Evolutionary conservation across 2,888 invertebrate genomes (phyloP), one percentile per base, ranked within the genome.

Genomic region (Meloe dianella): DNA sequence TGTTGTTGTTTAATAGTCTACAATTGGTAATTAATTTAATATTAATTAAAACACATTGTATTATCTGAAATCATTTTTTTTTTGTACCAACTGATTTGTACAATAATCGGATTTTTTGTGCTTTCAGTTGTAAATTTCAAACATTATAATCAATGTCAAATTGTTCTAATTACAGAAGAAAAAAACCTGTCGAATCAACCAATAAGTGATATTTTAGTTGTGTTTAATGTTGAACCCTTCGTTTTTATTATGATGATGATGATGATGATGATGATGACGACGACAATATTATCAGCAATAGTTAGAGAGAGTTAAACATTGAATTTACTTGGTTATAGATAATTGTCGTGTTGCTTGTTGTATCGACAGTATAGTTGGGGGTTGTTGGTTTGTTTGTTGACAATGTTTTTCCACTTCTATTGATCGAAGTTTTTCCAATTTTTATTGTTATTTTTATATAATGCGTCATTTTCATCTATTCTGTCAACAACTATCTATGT

Each of bases 271-370:
- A 2, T 17, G 12, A 1, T 6, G 35, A 14, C 35, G 35, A 14
- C 35, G 14, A 35, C 35, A 14, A 14, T n/a, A n/a, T n/a, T n/a
- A n/a, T n/a, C 35, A 14, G 9, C 35, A 14, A 35, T 32, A 32
- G 7, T 35, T 35, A 32, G 32, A 38, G 14, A 38, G 35, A n/a
- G 35, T 63, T 56, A 20, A 38, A 30, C 60, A 20, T 57, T 38
- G 57, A 59, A 27, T 64, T n/a, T 64, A 64, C 60, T 60, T 64
- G 41, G 35, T 7, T 47, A 14, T 30, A n/a, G n/a, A n/a, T n/a
- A 51, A 64, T 64, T 30, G 60, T 60, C 30, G 14, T 1, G 29
- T 51, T 47, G 47, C 27, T 47, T 8, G 22, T 61, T 47, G 30
- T 61, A 20, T 61, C 22, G 47, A 41, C 27, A 20, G 17, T 41